A percentile compares a stretch with the other conserved stretches of the same genome.
These are phyloP conservation scores for Lycocerus yunnanus DNA, from an alignment of 2,888 invertebrate genomes.

Conservation along the genomic window DNA sequence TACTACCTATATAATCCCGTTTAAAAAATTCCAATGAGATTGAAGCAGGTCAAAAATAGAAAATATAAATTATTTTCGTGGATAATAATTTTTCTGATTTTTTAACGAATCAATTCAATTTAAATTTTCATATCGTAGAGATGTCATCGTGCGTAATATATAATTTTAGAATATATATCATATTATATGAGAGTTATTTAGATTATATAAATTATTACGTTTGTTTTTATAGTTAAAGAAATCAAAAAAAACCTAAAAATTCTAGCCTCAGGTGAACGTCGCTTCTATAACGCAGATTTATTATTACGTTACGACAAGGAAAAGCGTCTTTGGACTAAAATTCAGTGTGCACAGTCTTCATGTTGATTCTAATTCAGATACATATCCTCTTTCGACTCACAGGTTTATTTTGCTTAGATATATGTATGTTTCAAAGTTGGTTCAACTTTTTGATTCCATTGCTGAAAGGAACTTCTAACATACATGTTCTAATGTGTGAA, in stretches of 20 bases:
- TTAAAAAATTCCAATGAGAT: too few relatives aligned
- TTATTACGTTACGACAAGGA: conserved; percentile 36
- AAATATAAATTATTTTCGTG: too few relatives aligned
- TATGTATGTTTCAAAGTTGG: conserved; percentile 21
- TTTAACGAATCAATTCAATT: too few relatives aligned
- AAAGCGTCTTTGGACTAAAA: conserved; percentile 29
- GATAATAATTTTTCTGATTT: too few relatives aligned
- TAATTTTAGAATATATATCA: background rate
- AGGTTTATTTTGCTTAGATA: conserved; percentile 13
- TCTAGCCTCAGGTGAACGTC: conserved; percentile 41
- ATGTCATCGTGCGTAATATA: background rate
- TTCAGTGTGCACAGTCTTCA: conserved; percentile 30
- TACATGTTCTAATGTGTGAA: background rate
- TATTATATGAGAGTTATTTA: background rate
- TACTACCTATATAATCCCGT: too few relatives aligned
- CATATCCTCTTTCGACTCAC: conserved; percentile 26
- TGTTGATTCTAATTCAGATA: conserved; percentile 37
- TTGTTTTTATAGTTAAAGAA: background rate
- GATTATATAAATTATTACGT: background rate
- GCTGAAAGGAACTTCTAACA: background rate
- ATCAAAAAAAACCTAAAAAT: conserved; percentile 5
- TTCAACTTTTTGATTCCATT: conserved; percentile 17
- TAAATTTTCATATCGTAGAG: too few relatives aligned
- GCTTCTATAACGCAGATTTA: conserved; percentile 42
- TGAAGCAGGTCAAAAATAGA: too few relatives aligned